Percentiles rank a stretch among this genome's conserved stretches.
Conservation (phyloP, 2,888 invertebrate species). For the Elegia similella region DNA sequence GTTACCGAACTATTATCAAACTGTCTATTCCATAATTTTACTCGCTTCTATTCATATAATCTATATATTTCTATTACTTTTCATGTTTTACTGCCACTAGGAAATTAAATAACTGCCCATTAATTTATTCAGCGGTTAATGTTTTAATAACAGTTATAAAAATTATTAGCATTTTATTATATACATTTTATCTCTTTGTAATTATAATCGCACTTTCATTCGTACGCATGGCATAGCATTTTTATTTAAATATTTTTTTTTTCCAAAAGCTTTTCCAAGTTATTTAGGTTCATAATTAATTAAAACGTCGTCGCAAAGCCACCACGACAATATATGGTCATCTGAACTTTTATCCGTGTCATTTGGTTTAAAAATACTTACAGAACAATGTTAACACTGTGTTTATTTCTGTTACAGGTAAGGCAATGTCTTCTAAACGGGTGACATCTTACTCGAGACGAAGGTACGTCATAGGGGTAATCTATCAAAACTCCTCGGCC, state of each 20-base stretch:
- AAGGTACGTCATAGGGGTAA: constrained; percentile 60
- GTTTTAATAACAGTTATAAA: too few species aligned
- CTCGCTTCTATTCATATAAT: too few species aligned
- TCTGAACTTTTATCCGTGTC: constrained; percentile 1
- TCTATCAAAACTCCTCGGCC: constrained; percentile 44
- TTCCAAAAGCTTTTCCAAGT: not conserved
- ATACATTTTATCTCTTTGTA: not conserved
- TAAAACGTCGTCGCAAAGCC: constrained; percentile 19
- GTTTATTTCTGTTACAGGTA: constrained; percentile 72
- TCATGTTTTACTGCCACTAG: too few species aligned
- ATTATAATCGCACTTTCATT: not conserved
- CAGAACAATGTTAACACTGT: constrained; percentile 22
- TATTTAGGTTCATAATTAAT: not conserved
- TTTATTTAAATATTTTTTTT: not conserved
- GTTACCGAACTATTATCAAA: too few species aligned
- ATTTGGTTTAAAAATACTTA: not conserved
- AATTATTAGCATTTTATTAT: too few species aligned
- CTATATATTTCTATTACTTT: too few species aligned
- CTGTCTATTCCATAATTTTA: too few species aligned
- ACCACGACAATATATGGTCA: not conserved
- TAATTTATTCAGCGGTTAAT: too few species aligned
- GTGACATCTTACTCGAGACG: constrained; percentile 58
- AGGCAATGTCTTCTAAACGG: constrained; percentile 76
- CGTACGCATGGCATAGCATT: not conserved
- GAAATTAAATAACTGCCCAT: too few species aligned